phyloP scores from a whole-genome alignment of 2,797 vertebrate genomes.

The Tachyglossus aculeatus region DNA sequence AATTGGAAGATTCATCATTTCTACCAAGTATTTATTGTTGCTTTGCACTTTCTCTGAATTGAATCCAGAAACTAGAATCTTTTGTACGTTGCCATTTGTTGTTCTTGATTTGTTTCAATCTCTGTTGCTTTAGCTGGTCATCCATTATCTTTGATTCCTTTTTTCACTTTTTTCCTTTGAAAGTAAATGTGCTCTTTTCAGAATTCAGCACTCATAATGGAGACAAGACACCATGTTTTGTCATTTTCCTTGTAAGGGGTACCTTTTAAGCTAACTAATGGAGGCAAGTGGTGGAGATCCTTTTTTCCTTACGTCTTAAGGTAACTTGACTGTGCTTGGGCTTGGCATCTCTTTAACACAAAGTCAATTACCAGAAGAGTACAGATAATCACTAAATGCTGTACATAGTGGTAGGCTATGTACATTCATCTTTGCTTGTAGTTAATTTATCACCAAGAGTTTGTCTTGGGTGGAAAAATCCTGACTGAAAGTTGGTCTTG shows the following conservation, averaged over 20 bases:
- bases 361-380: constrained; percentile 24
- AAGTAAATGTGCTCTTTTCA: constrained; percentile 30
- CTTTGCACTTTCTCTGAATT: background rate
- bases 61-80: background rate
- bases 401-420: background rate
- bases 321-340: constrained; percentile 26
- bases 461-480: constrained; percentile 28
- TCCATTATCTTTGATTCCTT: background rate
- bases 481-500: constrained; percentile 16
- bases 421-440: constrained; percentile 22
- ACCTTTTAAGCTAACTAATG: constrained; percentile 4
- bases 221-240: constrained; percentile 24
- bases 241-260: constrained; percentile 5
- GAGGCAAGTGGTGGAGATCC: background rate
- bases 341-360: constrained; percentile 30
- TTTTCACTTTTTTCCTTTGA: background rate
- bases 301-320: constrained; percentile 28
- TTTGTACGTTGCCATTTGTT: background rate
- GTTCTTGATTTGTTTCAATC: background rate
- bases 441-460: constrained; percentile 25
- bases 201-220: background rate
- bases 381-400: constrained; percentile 15
- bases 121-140: background rate
- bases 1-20: background rate
- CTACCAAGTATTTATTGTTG: background rate